Evolutionary conservation across 2,113 vertebrate species (phyloP).

Genomic region (Galeopterus variegatus): DNA sequence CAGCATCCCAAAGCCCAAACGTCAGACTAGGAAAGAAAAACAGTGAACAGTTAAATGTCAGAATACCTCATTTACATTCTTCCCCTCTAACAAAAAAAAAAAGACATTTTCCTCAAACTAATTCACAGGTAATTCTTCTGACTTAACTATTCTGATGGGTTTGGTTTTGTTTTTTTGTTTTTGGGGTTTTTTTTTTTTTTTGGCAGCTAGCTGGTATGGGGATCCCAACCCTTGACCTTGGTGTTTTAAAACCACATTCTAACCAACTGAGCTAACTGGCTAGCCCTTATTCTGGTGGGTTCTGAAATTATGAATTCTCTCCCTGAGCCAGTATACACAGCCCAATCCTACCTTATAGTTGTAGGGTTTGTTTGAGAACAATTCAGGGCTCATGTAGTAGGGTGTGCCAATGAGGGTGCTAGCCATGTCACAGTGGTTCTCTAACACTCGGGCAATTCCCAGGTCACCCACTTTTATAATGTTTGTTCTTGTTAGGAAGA

Average conservation of each 20-base stretch:
- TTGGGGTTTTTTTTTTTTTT: too few species aligned
- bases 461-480: constrained; percentile 99
- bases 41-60: constrained; percentile 33
- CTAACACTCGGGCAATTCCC: constrained; percentile 96
- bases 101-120: constrained; percentile 40
- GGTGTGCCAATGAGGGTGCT: constrained; percentile 98
- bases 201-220: too few species aligned
- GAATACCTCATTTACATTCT: constrained; percentile 4
- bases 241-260: too few species aligned
- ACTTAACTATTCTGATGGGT: not conserved
- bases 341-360: constrained; percentile 95
- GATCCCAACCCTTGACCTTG: too few species aligned
- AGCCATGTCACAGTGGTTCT: constrained; percentile 98
- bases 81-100: not conserved
- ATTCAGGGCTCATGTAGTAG: constrained; percentile 99
- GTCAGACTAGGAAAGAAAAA: constrained; percentile 92
- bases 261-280: too few species aligned
- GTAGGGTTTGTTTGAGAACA: constrained; percentile 98
- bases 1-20: constrained; percentile 99
- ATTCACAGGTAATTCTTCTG: not conserved
- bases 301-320: constrained; percentile 9
- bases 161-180: not conserved
- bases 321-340: not conserved
- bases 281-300: not conserved
- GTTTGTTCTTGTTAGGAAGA: constrained; percentile 97